phyloP scores from a whole-genome alignment of 1,140 invertebrate species.

The Scaptomyza graminum region DNA sequence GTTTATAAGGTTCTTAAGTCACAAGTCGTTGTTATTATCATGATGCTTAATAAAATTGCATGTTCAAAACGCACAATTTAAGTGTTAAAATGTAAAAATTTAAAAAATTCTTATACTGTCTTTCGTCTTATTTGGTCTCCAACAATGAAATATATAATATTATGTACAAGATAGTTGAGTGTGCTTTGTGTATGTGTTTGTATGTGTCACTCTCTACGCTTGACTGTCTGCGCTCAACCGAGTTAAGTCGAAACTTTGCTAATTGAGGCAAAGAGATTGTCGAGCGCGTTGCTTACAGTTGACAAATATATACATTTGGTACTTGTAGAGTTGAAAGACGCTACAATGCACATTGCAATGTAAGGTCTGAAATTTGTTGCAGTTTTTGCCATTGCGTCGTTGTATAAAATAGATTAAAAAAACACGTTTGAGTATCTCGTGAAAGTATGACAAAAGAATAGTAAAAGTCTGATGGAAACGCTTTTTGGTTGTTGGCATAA shows the following conservation, averaged over 20 bases:
- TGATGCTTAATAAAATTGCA: background rate
- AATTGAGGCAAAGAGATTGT: conserved; percentile 70
- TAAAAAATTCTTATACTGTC: conserved; percentile 3
- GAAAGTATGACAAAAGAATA: background rate
- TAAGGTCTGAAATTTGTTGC: conserved; percentile 20
- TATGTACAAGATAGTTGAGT: conserved; percentile 15
- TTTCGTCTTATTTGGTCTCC: conserved; percentile 9
- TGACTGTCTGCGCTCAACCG: conserved; percentile 29
- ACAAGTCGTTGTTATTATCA: too few species aligned
- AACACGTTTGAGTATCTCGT: conserved; percentile 16
- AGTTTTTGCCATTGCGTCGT: conserved; percentile 6
- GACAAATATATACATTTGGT: conserved; percentile 30
- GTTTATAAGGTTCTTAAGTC: too few species aligned
- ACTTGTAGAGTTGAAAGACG: conserved; percentile 1
- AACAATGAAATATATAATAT: conserved; percentile 23
- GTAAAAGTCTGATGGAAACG: background rate
- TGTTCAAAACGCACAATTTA: conserved; percentile 13
- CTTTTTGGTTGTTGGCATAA: background rate
- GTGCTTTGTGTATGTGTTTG: conserved; percentile 6
- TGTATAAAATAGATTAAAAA: conserved; percentile 27
- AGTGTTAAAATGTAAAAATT: conserved; percentile 23
- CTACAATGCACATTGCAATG: conserved; percentile 13
- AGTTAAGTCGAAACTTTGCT: conserved; percentile 61
- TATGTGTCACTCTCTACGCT: background rate
- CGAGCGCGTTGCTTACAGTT: conserved; percentile 35